Percentiles rank a stretch among this genome's conserved stretches.
Evolutionary conservation across 2,113 vertebrate genomes (phyloP).

Genomic region (Poeciliopsis turrubarensis): DNA sequence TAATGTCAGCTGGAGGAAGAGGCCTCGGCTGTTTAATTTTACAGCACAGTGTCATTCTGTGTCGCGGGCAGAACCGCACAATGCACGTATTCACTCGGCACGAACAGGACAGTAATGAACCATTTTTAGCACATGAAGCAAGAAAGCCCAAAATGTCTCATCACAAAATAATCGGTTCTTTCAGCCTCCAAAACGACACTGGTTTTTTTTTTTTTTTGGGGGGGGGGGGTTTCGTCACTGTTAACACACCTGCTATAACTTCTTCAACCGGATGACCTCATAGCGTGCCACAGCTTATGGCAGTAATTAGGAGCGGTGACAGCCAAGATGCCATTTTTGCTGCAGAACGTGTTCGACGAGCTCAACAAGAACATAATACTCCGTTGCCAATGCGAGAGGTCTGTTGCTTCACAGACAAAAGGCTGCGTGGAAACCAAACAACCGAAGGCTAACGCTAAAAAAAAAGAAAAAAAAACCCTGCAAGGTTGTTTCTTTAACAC

Average conservation of each 20-base stretch:
- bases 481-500: background rate
- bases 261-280: conserved; percentile 40
- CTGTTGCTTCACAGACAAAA: conserved; percentile 41
- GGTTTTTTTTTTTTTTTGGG: background rate
- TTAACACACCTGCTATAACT: conserved; percentile 28
- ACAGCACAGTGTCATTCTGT: conserved; percentile 61
- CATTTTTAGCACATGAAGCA: conserved; percentile 15
- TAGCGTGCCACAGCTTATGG: background rate
- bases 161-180: conserved; percentile 9
- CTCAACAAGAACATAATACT: conserved; percentile 64
- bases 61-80: conserved; percentile 46
- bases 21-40: conserved; percentile 64
- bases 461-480: background rate
- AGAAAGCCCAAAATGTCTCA: conserved; percentile 14
- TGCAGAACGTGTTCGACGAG: conserved; percentile 69
- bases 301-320: conserved; percentile 32
- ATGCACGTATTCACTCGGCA: conserved; percentile 50
- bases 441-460: conserved; percentile 1
- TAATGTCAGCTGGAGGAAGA: conserved; percentile 56
- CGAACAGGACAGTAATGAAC: conserved; percentile 17
- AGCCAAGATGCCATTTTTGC: conserved; percentile 47
- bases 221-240: too few species aligned
- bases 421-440: conserved; percentile 19
- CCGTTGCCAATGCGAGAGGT: conserved; percentile 39
- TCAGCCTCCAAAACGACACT: background rate